These are phyloP conservation scores for Cenopis cana DNA, from an alignment of 2,888 invertebrate species.

Conservation along the genomic window DNA sequence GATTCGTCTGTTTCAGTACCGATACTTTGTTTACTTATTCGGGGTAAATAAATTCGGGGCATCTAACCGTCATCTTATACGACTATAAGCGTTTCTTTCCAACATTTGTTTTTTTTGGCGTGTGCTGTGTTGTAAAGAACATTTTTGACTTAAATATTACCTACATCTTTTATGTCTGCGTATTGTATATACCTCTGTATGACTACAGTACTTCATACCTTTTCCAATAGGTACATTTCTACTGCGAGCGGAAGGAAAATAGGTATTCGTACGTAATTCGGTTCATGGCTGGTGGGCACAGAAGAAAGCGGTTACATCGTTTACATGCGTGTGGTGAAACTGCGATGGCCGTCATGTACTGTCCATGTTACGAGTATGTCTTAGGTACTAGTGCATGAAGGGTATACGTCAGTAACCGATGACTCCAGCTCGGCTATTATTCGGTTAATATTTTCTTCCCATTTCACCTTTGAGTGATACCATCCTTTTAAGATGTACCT, in stretches of 20 bases:
- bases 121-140: no score
- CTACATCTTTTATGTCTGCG: no score
- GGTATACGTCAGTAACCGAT: not conserved
- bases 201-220: not conserved
- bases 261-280: slow-evolving; percentile 27
- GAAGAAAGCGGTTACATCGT: slow-evolving; percentile 34
- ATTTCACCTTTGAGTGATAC: not conserved
- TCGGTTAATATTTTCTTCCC: not conserved
- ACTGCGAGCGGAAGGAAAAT: slow-evolving; percentile 16
- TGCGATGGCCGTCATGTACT: slow-evolving; percentile 21
- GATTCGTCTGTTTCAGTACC: not conserved
- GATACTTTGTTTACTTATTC: not conserved
- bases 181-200: no score
- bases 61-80: no score
- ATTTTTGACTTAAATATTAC: no score
- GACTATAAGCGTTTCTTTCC: no score
- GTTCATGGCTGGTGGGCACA: slow-evolving; percentile 34
- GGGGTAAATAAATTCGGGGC: no score
- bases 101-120: no score
- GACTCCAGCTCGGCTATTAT: not conserved
- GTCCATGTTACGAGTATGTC: slow-evolving; percentile 13
- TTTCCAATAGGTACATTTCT: slow-evolving; percentile 7
- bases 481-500: not conserved
- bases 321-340: slow-evolving; percentile 25
- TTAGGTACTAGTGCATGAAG: slow-evolving; percentile 3